Evolutionary conservation across 2,113 vertebrate genomes (phyloP).

Genomic region (Cyanistes caeruleus): DNA sequence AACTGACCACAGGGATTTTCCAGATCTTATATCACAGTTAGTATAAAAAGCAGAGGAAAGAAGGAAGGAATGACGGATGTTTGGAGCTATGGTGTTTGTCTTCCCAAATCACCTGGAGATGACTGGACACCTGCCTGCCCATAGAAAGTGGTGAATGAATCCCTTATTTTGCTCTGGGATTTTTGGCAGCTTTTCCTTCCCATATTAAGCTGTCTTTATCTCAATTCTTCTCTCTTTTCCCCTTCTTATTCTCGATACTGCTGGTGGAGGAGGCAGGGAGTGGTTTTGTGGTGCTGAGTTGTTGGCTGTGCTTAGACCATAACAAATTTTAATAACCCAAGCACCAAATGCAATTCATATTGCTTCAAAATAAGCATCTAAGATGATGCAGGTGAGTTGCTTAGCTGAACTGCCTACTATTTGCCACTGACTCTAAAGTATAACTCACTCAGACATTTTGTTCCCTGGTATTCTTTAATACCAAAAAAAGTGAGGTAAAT

Average conservation of each 20-base stretch:
- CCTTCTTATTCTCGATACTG: fast-evolving
- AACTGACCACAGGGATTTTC: neutral
- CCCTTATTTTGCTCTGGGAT: neutral
- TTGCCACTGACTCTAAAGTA: neutral
- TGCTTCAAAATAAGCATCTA: neutral
- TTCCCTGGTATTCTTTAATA: neutral
- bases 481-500: neutral
- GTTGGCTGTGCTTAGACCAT: neutral
- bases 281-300: neutral
- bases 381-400: neutral
- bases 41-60: neutral
- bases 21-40: fast-evolving
- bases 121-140: neutral
- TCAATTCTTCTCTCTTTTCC: neutral
- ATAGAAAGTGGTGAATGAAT: neutral
- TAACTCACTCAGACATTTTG: neutral
- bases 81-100: neutral
- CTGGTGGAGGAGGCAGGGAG: neutral
- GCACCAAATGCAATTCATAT: neutral
- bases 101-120: neutral
- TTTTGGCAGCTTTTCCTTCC: neutral
- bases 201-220: neutral
- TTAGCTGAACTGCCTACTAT: neutral
- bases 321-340: neutral
- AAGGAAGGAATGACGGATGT: neutral